These are phyloP conservation scores for Xylocampa areola DNA, from an alignment of 2,888 invertebrate genomes.

Conservation along the genomic window DNA sequence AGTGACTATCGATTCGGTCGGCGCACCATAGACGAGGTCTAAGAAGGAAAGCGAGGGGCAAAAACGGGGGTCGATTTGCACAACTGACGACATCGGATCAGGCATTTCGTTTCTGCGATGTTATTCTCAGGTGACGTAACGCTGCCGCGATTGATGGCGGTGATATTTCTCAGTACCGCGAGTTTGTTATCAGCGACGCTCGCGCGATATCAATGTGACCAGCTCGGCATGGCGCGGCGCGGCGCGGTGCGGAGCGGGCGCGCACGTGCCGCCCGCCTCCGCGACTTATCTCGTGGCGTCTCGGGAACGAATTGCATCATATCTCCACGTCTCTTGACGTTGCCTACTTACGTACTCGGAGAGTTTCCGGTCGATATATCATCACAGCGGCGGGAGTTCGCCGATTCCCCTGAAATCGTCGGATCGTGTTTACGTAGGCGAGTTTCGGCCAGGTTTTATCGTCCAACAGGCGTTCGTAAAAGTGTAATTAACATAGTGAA, in stretches of 20 bases:
- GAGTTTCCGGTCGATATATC: constrained; percentile 55
- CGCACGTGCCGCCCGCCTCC: background rate
- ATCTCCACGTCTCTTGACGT: constrained; percentile 4
- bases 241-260: background rate
- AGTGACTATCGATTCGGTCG: constrained; percentile 22
- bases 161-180: constrained; percentile 7
- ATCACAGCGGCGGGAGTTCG: constrained; percentile 47
- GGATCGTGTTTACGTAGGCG: constrained; percentile 10
- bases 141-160: constrained; percentile 13
- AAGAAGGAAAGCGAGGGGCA: constrained; percentile 49
- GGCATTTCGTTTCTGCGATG: background rate
- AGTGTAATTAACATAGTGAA: constrained; percentile 11
- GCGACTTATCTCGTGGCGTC: constrained; percentile 4
- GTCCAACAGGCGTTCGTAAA: constrained; percentile 8
- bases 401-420: constrained; percentile 7
- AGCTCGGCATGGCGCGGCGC: background rate
- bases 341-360: constrained; percentile 25
- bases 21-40: constrained; percentile 32
- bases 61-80: constrained; percentile 54
- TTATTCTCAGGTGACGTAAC: constrained; percentile 15
- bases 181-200: constrained; percentile 9
- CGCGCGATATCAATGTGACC: background rate
- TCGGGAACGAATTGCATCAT: constrained; percentile 4
- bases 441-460: constrained; percentile 8
- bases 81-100: constrained; percentile 23